Base-by-base conservation (phyloP, 2,888 invertebrate species). In the Epirrhoe alternata region DNA sequence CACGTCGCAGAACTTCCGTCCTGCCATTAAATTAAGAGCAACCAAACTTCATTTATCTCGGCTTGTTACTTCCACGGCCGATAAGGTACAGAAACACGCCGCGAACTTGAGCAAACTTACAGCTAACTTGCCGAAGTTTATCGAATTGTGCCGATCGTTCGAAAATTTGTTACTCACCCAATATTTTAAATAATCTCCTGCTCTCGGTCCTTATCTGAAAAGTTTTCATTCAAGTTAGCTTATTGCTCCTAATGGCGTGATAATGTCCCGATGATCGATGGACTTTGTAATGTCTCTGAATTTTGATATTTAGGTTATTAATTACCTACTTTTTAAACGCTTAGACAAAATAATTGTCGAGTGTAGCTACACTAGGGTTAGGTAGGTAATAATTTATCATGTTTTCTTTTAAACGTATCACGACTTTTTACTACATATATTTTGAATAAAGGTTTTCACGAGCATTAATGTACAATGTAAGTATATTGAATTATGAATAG, bases 1-100 rank as follows among this genome's bases (percentile, higher is more conserved):
- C 90, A 88, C 89, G 89, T 88, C 84, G 83, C 77, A 77, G 80
- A 89, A 90, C 88, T 91, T 89, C 87, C 86, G 84, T 79, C 85
- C 82, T 82, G 79, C 88, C 88, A 90, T 90, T 91, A 91, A 92
- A 91, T 92, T 90, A 90, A 88, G 89, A 90, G 90, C 88, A 87
- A 89, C 86, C 87, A 86, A 91, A 90, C 88, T 92, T 92, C 87
- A 91, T 92, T 92, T 92, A 92, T 91, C 92, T 92, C 88, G 82
- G 87, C 87, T 87, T 90, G 90, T 89, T 90, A 89, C 90, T 89
- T 88, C 86, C 80, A 85, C 84, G 82, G 86, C 83, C 86, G 92
- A 90, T 92, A 92, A 92, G 87, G 87, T 86, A 85, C 82, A 83
- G 87, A 86, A 87, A 88, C 90, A 89, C 85, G 87, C 83, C 82